These are phyloP conservation scores for Caenorhabditis sp. DNA, from an alignment of 2,888 invertebrate species.

Conservation along the genomic window DNA sequence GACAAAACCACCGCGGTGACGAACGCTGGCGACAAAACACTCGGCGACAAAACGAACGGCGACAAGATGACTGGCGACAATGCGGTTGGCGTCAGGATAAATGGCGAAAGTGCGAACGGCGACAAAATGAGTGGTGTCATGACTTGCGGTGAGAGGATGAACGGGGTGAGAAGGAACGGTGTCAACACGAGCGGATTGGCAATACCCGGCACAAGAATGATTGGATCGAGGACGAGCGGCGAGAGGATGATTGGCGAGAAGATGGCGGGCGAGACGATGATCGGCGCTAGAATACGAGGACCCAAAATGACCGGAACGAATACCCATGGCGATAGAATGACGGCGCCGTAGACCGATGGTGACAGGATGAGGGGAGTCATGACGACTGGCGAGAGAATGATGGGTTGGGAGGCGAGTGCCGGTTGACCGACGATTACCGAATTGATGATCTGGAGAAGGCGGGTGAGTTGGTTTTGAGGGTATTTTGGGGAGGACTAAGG, in stretches of 20 bases:
- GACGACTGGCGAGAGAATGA: conserved; percentile 37
- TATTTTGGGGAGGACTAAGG: background rate
- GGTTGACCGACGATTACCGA: conserved; percentile 23
- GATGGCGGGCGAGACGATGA: conserved; percentile 56
- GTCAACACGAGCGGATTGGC: conserved; percentile 46
- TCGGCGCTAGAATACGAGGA: conserved; percentile 44
- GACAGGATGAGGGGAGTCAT: conserved; percentile 39
- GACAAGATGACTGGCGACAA: conserved; percentile 38
- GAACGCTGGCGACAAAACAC: conserved; percentile 53
- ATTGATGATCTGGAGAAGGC: conserved; percentile 16
- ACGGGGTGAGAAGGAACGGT: conserved; percentile 41
- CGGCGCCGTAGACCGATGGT: conserved; percentile 38
- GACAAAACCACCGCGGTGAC: conserved; percentile 52
- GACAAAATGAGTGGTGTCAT: conserved; percentile 57
- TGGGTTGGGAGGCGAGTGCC: conserved; percentile 26
- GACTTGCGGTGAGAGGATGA: conserved; percentile 55
- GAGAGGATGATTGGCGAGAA: conserved; percentile 54
- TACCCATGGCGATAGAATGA: conserved; percentile 57
- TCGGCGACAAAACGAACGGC: conserved; percentile 52
- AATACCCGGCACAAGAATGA: conserved; percentile 57
- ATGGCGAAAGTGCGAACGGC: conserved; percentile 46
- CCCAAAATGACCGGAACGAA: conserved; percentile 51
- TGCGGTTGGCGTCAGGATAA: conserved; percentile 41
- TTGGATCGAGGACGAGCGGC: conserved; percentile 50
- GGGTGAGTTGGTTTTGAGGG: background rate